These are phyloP conservation scores for Perca flavescens DNA, from an alignment of 2,113 vertebrate genomes.

Conservation along the genomic window DNA sequence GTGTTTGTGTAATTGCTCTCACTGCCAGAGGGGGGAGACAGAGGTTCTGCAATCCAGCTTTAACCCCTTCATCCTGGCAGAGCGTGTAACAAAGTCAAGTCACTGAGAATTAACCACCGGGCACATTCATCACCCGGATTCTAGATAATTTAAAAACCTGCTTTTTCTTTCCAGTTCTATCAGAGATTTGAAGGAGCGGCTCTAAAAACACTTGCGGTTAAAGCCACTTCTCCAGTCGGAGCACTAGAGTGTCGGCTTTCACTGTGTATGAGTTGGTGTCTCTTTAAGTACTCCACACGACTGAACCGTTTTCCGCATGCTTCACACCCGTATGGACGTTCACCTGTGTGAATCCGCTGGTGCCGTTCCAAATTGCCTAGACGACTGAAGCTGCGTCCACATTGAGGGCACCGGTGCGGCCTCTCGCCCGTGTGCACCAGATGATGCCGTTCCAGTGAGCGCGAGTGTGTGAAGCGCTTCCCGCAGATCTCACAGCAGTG, in stretches of 20 bases:
- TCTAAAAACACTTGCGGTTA: slow-evolving; percentile 83
- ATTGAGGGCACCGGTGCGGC: slow-evolving; percentile 84
- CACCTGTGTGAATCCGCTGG: slow-evolving; percentile 86
- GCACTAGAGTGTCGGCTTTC: slow-evolving; percentile 83
- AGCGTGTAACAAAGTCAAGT: not conserved
- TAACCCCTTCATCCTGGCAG: not conserved
- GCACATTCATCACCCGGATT: slow-evolving; percentile 43
- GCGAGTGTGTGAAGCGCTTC: slow-evolving; percentile 92
- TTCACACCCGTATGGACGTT: slow-evolving; percentile 87
- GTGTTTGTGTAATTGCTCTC: no score
- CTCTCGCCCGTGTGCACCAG: slow-evolving; percentile 93
- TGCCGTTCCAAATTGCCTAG: slow-evolving; percentile 88
- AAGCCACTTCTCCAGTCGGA: slow-evolving; percentile 86
- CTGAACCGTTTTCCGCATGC: slow-evolving; percentile 91
- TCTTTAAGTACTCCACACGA: slow-evolving; percentile 87
- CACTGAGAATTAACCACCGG: slow-evolving; percentile 29
- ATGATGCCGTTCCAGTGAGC: slow-evolving; percentile 93
- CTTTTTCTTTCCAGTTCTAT: slow-evolving; percentile 15
- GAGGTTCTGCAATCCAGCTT: no score
- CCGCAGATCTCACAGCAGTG: slow-evolving; percentile 93
- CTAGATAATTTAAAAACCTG: slow-evolving; percentile 26
- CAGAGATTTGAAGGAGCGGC: not conserved
- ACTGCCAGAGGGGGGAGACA: no score
- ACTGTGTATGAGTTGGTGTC: slow-evolving; percentile 85
- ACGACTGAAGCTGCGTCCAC: slow-evolving; percentile 86